Conservation (phyloP, 2,113 vertebrate genomes). For the Merops nubicus region DNA sequence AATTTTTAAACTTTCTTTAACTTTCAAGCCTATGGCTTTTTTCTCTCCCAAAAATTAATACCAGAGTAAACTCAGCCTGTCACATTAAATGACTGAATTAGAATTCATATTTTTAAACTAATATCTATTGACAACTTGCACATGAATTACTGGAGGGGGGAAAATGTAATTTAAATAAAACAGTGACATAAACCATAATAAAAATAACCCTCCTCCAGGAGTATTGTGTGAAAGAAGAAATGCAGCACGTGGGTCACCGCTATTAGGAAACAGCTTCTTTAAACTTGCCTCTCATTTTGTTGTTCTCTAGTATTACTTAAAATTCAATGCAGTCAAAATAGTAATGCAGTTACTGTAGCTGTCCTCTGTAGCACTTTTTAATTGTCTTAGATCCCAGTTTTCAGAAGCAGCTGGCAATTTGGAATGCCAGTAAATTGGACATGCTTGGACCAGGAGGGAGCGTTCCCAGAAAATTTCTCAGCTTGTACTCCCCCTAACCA, state of each 20-base stretch:
- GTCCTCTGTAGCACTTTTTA: neutral
- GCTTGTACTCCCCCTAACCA: neutral
- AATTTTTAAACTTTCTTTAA: neutral
- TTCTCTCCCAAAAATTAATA: neutral
- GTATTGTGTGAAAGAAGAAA: neutral
- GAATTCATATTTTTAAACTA: neutral
- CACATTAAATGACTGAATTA: neutral
- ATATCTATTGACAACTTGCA: neutral
- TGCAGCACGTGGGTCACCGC: neutral
- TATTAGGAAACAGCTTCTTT: neutral
- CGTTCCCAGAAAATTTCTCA: neutral
- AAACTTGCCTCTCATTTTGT: neutral
- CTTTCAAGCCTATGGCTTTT: neutral
- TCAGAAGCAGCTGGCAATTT: neutral
- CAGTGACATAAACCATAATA: neutral
- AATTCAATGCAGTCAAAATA: neutral
- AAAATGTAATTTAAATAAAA: neutral
- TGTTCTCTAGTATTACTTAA: neutral
- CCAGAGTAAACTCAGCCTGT: neutral
- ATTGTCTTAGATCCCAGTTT: neutral
- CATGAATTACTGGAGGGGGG: neutral
- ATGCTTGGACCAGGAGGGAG: neutral
- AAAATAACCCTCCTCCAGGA: neutral
- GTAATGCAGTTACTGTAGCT: neutral
- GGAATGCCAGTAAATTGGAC: neutral